phyloP scores from a whole-genome alignment of 2,888 invertebrate genomes.

The Drosophila barbarae region DNA sequence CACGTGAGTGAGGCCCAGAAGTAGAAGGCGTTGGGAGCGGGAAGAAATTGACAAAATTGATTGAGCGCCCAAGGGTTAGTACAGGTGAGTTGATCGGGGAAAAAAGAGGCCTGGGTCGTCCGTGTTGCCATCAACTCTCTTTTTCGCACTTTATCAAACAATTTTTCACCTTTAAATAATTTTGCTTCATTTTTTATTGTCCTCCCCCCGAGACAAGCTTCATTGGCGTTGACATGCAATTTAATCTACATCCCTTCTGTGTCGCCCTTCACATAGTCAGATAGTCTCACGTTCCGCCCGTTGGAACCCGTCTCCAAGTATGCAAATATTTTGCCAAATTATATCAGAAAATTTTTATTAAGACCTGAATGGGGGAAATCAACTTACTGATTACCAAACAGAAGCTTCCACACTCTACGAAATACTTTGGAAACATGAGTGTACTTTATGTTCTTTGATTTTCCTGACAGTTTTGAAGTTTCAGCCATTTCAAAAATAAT shows the following conservation, averaged over 20 bases:
- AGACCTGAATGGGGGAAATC: not conserved
- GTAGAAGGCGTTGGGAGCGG: conserved; percentile 19
- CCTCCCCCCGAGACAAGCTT: conserved; percentile 19
- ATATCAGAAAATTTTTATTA: conserved; percentile 11
- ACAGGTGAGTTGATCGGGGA: conserved; percentile 2
- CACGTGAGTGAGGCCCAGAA: conserved; percentile 48
- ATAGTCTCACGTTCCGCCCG: conserved; percentile 21
- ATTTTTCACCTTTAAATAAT: conserved; percentile 63
- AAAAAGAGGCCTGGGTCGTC: conserved; percentile 1
- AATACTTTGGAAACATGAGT: not conserved
- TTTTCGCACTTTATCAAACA: conserved; percentile 46
- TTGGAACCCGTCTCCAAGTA: conserved; percentile 1
- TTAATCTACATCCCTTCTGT: conserved; percentile 49
- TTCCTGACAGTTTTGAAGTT: not conserved
- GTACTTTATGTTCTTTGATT: not conserved
- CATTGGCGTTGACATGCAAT: conserved; percentile 42
- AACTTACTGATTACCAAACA: conserved; percentile 1
- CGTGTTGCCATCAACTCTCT: conserved; percentile 1
- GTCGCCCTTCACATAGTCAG: conserved; percentile 27
- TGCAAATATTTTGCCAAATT: conserved; percentile 24
- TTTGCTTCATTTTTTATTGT: conserved; percentile 37
- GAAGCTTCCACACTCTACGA: not conserved
- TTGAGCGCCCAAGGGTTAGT: conserved; percentile 54
- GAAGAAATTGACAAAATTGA: conserved; percentile 56
- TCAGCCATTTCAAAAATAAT: not conserved